A percentile compares a stretch with the other conserved stretches of the same genome.
Evolutionary conservation across 2,888 invertebrate genomes (phyloP).

Genomic region (Perizoma affinitatum): DNA sequence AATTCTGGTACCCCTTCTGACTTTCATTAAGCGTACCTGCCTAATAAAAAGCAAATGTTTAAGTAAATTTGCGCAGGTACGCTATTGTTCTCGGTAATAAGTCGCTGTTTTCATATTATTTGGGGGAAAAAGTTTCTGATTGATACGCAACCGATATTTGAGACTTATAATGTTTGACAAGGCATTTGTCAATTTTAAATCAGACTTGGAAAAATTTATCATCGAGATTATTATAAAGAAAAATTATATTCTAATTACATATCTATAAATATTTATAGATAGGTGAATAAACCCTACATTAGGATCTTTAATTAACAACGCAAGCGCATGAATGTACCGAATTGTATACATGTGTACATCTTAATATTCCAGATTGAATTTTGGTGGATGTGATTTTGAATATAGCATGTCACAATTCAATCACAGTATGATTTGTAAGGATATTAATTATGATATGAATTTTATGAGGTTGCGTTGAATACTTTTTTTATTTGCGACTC

Average conservation of each 20-base stretch:
- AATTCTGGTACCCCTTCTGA: conserved; percentile 66
- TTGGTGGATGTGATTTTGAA: background rate
- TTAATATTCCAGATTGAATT: background rate
- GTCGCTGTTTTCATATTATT: conserved; percentile 54
- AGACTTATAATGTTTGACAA: background rate
- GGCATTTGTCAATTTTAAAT: background rate
- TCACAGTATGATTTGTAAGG: background rate
- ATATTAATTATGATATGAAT: too few species aligned
- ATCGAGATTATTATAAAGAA: too few species aligned
- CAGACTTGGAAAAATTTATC: background rate
- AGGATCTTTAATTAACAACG: conserved; percentile 58
- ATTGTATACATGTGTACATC: conserved; percentile 52
- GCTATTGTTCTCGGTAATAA: conserved; percentile 73
- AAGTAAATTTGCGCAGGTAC: conserved; percentile 66
- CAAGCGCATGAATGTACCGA: conserved; percentile 54
- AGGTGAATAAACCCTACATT: conserved; percentile 66
- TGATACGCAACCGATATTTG: conserved; percentile 6
- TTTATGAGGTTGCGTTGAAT: too few species aligned
- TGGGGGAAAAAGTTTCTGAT: conserved; percentile 28
- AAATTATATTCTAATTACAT: too few species aligned
- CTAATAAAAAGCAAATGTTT: conserved; percentile 70
- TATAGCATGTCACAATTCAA: background rate
- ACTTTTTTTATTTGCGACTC: too few species aligned
- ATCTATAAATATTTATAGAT: conserved; percentile 54
- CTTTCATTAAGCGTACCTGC: conserved; percentile 65